A percentile compares a stretch with the other conserved stretches of the same genome.
Evolutionary conservation across 2,797 vertebrate species (phyloP).

Genomic region (Margarornis squamiger): DNA sequence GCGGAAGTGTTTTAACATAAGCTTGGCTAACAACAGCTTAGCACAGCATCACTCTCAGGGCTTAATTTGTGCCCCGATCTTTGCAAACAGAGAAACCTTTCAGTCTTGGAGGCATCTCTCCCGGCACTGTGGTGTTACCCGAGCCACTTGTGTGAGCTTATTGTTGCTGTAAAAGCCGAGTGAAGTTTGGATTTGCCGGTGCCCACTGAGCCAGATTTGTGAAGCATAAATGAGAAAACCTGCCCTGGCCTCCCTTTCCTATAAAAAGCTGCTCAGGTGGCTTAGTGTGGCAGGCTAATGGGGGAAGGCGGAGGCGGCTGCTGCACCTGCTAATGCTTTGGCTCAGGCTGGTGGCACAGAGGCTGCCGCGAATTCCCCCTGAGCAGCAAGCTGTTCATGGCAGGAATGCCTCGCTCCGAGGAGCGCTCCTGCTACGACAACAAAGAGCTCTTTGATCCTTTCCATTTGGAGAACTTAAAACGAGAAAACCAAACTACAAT

Average conservation of each 20-base stretch:
- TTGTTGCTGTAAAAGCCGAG: background rate
- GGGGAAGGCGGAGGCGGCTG: constrained; percentile 7
- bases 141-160: background rate
- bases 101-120: background rate
- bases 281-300: background rate
- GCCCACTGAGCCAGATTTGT: constrained; percentile 36
- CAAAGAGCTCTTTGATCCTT: constrained; percentile 72
- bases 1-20: background rate
- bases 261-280: constrained; percentile 45
- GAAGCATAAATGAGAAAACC: constrained; percentile 34
- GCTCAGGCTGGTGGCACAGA: constrained; percentile 34
- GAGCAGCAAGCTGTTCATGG: constrained; percentile 43
- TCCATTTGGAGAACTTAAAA: constrained; percentile 67
- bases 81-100: constrained; percentile 17
- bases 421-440: constrained; percentile 32
- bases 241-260: background rate
- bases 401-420: background rate
- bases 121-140: fast-evolving
- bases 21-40: background rate
- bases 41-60: background rate
- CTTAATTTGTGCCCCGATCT: background rate
- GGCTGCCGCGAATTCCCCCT: background rate
- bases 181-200: background rate
- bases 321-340: constrained; percentile 59
- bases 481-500: constrained; percentile 55